Percentiles rank a stretch among this genome's conserved stretches.
These are phyloP conservation scores for Masticophis lateralis DNA, from an alignment of 2,797 vertebrate species.

Conservation along the genomic window DNA sequence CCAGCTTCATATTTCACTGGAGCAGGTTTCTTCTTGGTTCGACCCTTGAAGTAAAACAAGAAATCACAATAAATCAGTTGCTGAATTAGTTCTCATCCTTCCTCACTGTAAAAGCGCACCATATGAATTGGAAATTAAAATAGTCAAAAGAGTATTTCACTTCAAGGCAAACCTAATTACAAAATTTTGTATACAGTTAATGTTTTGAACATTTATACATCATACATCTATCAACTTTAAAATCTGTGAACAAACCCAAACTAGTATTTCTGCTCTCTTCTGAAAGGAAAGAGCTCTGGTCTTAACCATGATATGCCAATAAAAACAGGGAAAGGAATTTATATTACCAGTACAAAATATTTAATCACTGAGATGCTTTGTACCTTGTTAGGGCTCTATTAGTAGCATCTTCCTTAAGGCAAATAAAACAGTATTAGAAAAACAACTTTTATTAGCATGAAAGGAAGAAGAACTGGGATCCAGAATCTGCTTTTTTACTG, in stretches of 20 bases:
- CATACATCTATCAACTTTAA: not conserved
- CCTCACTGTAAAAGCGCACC: not conserved
- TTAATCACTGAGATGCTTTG: not conserved
- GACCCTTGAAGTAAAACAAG: constrained; percentile 69
- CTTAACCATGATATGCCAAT: not conserved
- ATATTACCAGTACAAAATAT: not conserved
- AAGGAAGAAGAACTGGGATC: not conserved
- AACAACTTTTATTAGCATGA: not conserved
- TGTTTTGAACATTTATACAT: not conserved
- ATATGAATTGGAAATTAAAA: not conserved
- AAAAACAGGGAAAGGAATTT: not conserved
- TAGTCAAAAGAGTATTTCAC: not conserved
- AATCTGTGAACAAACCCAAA: not conserved
- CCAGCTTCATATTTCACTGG: constrained; percentile 88
- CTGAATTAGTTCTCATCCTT: not conserved
- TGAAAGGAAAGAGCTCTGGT: not conserved
- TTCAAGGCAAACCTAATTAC: not conserved
- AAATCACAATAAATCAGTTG: constrained; percentile 24
- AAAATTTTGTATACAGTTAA: not conserved
- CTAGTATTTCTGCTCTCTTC: not conserved
- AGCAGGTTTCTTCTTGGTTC: constrained; percentile 75
- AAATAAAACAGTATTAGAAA: not conserved
- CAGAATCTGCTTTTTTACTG: not conserved
- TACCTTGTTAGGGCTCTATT: no score
- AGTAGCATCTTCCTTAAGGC: not conserved